Conservation (phyloP, 2,113 vertebrate genomes). For the Elgaria multicarinata region DNA sequence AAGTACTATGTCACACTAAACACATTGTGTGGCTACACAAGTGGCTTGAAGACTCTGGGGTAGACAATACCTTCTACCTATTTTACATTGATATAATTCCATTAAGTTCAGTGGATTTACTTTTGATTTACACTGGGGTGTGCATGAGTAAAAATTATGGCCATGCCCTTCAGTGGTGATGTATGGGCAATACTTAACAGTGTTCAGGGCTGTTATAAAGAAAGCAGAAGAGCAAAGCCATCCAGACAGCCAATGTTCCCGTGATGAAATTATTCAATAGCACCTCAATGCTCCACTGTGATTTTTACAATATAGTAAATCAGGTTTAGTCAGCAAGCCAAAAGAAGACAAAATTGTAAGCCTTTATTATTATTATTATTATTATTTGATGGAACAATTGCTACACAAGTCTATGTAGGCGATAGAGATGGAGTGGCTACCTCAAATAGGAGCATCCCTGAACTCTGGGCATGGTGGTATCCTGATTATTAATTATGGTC, state of each 20-base stretch:
- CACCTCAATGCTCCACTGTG: slow-evolving; percentile 51
- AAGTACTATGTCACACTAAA: not conserved
- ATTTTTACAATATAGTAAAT: slow-evolving; percentile 56
- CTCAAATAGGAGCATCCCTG: not conserved
- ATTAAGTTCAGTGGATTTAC: slow-evolving; percentile 37
- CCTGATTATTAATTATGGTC: slow-evolving; percentile 9
- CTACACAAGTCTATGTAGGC: not conserved
- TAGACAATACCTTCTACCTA: not conserved
- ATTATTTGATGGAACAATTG: slow-evolving; percentile 62
- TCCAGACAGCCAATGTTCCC: slow-evolving; percentile 47
- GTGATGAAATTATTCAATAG: slow-evolving; percentile 64
- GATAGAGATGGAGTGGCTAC: not conserved
- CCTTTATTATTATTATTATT: too few species aligned
- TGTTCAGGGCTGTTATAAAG: slow-evolving; percentile 32
- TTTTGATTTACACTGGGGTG: slow-evolving; percentile 23
- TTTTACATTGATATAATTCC: slow-evolving; percentile 28
- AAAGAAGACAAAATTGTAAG: slow-evolving; percentile 58
- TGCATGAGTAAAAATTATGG: not conserved
- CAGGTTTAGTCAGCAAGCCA: slow-evolving; percentile 58
- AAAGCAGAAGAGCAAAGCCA: slow-evolving; percentile 41
- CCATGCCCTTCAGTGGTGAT: slow-evolving; percentile 32
- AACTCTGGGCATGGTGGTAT: not conserved
- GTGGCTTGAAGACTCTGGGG: not conserved
- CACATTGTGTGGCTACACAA: accelerated
- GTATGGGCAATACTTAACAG: slow-evolving; percentile 42